Evolutionary conservation across 53 echinoderm and acorn worm genomes (phyloP).

Genomic region (Pentamera pediparva): DNA sequence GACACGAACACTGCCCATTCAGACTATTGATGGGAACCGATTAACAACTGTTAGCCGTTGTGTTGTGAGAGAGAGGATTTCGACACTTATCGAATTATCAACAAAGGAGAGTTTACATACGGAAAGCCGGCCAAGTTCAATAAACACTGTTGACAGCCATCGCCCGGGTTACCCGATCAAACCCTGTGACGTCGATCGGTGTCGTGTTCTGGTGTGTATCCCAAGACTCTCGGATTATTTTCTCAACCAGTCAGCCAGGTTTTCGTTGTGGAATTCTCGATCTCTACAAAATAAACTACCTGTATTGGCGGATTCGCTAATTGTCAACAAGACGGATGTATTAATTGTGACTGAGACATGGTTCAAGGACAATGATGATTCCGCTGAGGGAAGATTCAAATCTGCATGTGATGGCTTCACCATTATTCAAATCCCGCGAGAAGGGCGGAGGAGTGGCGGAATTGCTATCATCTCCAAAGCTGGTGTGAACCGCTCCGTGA

Average conservation of each 20-base stretch:
- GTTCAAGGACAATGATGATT: too few relatives aligned
- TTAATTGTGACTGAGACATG: too few relatives aligned
- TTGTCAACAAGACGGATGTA: too few relatives aligned
- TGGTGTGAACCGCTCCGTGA: neutral
- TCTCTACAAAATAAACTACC: neutral
- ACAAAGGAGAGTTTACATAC: neutral
- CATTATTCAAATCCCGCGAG: neutral
- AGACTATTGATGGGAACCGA: neutral
- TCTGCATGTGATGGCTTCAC: constrained; percentile 4
- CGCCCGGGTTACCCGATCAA: neutral
- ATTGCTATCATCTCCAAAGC: neutral
- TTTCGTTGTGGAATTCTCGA: neutral
- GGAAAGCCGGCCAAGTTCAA: neutral
- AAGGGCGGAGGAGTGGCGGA: neutral
- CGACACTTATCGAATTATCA: neutral
- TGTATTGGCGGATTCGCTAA: too few relatives aligned
- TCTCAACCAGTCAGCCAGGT: neutral
- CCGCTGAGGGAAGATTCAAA: constrained; percentile 7
- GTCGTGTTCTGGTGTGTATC: neutral
- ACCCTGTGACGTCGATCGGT: neutral
- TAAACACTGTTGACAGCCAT: neutral
- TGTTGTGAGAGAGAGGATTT: neutral
- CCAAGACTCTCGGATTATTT: neutral
- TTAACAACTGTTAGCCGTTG: neutral
- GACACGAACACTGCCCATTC: neutral